phyloP scores from a whole-genome alignment of 2,888 invertebrate genomes.

The Torymus aiolomorphi region DNA sequence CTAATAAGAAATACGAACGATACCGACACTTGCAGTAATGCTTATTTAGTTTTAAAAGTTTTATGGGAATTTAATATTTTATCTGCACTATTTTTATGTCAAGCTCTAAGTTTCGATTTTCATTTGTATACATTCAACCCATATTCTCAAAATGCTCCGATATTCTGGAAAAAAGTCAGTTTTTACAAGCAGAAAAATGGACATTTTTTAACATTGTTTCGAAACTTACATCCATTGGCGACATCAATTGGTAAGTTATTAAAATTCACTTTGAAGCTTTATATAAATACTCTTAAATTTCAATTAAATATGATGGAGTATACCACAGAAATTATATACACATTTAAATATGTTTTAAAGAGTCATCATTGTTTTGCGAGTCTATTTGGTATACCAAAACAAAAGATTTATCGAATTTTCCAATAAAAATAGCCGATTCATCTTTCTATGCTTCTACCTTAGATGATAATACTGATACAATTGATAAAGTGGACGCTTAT shows the following conservation, averaged over 20 bases:
- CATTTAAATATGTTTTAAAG: no score
- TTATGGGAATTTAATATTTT: slow-evolving; percentile 6
- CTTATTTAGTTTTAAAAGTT: no score
- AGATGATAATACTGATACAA: not conserved
- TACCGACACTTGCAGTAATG: no score
- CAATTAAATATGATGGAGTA: no score
- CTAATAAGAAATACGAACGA: no score
- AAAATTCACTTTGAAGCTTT: no score
- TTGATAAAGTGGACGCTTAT: not conserved
- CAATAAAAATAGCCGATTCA: no score
- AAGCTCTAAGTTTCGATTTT: not conserved
- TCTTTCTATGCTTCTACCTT: not conserved
- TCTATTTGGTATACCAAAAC: no score
- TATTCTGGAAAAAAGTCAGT: not conserved
- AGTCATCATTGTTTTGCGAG: no score
- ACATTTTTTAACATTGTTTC: not conserved
- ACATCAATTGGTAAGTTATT: not conserved
- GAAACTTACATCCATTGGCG: not conserved
- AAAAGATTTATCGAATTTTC: no score
- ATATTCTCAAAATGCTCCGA: not conserved
- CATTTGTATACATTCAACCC: slow-evolving; percentile 7
- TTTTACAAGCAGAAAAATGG: not conserved
- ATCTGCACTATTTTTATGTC: not conserved
- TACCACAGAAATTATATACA: no score
- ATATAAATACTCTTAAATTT: no score